Evolutionary conservation across 2,888 invertebrate species (phyloP).

Genomic region (Taphrorychus bicolor): DNA sequence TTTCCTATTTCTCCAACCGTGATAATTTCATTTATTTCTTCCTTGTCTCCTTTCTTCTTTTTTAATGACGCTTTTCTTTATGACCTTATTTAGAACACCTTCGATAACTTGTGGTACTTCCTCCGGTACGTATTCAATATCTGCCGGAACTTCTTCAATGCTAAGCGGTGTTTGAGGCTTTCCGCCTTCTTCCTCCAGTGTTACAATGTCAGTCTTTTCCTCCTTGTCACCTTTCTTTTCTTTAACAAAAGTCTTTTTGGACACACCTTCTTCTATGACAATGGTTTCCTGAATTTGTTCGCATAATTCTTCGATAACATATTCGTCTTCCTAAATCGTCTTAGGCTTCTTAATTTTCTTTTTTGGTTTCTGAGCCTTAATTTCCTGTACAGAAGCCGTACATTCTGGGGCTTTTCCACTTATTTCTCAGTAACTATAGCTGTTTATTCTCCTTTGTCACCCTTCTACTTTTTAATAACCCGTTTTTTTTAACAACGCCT

Average conservation of each 20-base stretch:
- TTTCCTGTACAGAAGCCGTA: too few species aligned
- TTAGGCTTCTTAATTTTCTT: slow-evolving; percentile 48
- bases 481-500: too few species aligned
- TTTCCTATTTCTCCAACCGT: slow-evolving; percentile 55
- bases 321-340: slow-evolving; percentile 43
- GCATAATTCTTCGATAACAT: slow-evolving; percentile 43
- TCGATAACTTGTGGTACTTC: slow-evolving; percentile 49
- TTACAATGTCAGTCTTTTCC: slow-evolving; percentile 48
- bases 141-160: slow-evolving; percentile 48
- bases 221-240: slow-evolving; percentile 57
- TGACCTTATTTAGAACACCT: slow-evolving; percentile 52
- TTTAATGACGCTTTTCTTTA: slow-evolving; percentile 55
- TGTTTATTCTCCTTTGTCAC: too few species aligned
- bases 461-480: too few species aligned
- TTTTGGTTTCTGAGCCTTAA: slow-evolving; percentile 39
- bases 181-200: slow-evolving; percentile 55
- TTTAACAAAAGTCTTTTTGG: slow-evolving; percentile 36
- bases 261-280: slow-evolving; percentile 45
- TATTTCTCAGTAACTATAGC: too few species aligned
- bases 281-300: slow-evolving; percentile 41
- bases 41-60: slow-evolving; percentile 48
- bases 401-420: too few species aligned
- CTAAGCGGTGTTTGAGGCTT: slow-evolving; percentile 61
- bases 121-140: slow-evolving; percentile 50
- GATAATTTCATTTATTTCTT: slow-evolving; percentile 49